Conservation (phyloP, 2,888 invertebrate genomes). For the Idaea aversata region DNA sequence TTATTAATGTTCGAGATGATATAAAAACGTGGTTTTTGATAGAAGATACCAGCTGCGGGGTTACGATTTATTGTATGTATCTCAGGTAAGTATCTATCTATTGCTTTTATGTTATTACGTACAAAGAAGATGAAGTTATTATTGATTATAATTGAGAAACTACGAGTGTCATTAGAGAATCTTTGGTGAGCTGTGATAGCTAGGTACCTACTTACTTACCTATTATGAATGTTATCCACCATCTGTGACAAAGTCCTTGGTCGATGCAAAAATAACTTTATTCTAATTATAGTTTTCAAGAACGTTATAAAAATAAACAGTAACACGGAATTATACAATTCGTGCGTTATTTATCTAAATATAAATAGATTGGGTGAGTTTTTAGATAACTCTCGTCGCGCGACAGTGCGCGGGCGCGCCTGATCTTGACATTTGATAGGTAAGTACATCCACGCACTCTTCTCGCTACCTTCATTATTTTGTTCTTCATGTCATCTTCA, state of each 20-base stretch:
- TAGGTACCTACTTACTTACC: no score
- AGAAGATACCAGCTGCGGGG: constrained; percentile 57
- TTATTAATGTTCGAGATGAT: constrained; percentile 68
- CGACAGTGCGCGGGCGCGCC: no score
- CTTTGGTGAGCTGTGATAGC: no score
- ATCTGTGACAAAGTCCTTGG: constrained; percentile 53
- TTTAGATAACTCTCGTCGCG: neutral
- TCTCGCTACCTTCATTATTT: no score
- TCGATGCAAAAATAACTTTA: constrained; percentile 27
- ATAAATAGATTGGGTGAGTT: neutral
- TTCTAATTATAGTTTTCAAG: constrained; percentile 24
- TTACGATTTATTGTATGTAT: constrained; percentile 61
- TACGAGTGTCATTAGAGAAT: no score
- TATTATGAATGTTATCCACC: constrained; percentile 19
- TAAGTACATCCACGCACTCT: no score
- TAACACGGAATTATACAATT: constrained; percentile 4
- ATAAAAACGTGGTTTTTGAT: constrained; percentile 73
- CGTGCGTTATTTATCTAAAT: constrained; percentile 2
- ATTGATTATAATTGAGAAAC: no score
- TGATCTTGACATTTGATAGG: no score
- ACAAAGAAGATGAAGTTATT: neutral
- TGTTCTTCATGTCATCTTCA: no score
- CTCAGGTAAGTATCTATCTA: constrained; percentile 45
- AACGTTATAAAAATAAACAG: constrained; percentile 23
- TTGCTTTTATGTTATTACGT: constrained; percentile 3